Base-by-base conservation (phyloP, 2,113 vertebrate species). In the Macrotis lagotis region DNA sequence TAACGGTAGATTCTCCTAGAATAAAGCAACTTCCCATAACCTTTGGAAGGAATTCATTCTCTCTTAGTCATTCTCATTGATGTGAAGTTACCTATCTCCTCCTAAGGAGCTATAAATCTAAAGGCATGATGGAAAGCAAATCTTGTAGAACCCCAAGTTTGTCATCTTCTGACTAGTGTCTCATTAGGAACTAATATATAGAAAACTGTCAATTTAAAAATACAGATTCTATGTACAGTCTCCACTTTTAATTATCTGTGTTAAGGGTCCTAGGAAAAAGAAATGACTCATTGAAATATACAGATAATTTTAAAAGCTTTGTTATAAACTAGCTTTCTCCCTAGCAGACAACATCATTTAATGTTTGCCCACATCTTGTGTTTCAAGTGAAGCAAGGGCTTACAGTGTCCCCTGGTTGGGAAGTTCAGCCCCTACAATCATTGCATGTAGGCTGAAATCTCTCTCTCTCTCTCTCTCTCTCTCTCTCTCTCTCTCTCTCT, bases 31-130 rank as follows among this genome's bases (percentile, higher is more conserved):
- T 93, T 53, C 89, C 95, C 96, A 97, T 91, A 94, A 90, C 94
- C 94, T 50, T 28, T 92, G 53, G 37, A 89, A 50, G 96, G 90
- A 93, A 94, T 92, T 47, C 93, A 50, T 37, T 50, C 37, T 94
- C 95, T 89, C 93, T 93, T 96, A 48, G 74, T 88, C 92, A 92
- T 94, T 92, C 93, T 88, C 94, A 91, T 94, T 96, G 95, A 96
- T 91, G 96, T 98, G 97, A 96, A 88, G 92, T 97, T 89, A 94
- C 97, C 88, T 97, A 93, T 89, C 91, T 97, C 88, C 31, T 47
- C n/a, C 66, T 51, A 50, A 52, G 12, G 26, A 90, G 53, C 91
- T 94, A 93, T 66, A 97, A 97, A 96, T 52, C 95, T 74, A 93
- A 97, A 93, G 93, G 94, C 89, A 48, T 92, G 49, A 96, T 94